These are phyloP conservation scores for Mormyrus proboscirostris DNA, from an alignment of 2,797 vertebrate genomes.

Conservation along the genomic window DNA sequence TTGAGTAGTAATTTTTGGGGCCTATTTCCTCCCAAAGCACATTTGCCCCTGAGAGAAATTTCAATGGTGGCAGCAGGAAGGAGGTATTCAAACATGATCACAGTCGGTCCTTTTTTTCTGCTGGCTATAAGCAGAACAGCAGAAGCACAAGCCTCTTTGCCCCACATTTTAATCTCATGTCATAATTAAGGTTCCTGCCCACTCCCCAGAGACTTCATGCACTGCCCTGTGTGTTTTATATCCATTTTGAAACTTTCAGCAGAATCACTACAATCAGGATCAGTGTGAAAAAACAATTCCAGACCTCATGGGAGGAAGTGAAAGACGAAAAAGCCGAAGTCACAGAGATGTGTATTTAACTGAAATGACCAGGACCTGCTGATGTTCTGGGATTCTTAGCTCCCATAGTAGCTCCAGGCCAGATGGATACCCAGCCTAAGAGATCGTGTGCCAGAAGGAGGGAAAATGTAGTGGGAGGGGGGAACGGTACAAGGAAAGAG, in stretches of 20 bases:
- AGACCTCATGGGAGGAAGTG: background rate
- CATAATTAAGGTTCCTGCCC: background rate
- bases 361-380: constrained; percentile 11
- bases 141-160: background rate
- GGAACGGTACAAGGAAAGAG: constrained; percentile 20
- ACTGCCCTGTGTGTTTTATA: background rate
- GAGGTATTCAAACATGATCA: background rate
- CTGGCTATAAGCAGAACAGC: background rate
- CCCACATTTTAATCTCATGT: background rate
- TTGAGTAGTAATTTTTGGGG: background rate
- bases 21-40: background rate
- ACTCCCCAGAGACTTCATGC: background rate
- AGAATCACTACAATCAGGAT: background rate
- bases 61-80: background rate
- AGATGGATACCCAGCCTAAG: constrained; percentile 14
- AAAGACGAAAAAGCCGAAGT: background rate
- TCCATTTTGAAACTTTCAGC: background rate
- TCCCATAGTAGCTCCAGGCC: constrained; percentile 1
- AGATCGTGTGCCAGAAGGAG: background rate
- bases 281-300: background rate
- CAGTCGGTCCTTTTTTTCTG: background rate
- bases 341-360: constrained; percentile 5
- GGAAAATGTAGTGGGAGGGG: background rate
- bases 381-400: background rate
- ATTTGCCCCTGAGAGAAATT: background rate